Evolutionary conservation across 2,797 vertebrate genomes (phyloP), one percentile per base, ranked within the genome.

Genomic region (Paedocypris micromegethes): DNA sequence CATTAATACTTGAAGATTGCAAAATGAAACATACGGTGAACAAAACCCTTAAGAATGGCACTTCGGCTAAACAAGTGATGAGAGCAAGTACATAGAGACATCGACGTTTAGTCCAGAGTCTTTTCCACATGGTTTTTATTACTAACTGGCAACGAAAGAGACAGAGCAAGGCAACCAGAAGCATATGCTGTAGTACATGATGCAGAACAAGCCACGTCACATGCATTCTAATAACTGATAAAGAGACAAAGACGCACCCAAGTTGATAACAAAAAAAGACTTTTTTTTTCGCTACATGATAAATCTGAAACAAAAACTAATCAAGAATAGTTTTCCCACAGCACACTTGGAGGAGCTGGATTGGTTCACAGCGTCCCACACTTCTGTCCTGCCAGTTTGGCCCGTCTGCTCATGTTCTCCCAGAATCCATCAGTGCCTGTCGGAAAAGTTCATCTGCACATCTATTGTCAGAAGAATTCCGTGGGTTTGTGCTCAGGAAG

Each of bases 191-290:
- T 68, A 64, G 82, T 87, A 88, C 83, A 84, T 77, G 72, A 75
- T 78, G 83, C 84, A 78, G 79, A 80, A 84, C 82, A 82, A 84
- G 81, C 88, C 81, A 79, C 81, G 85, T 87, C 84, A 78, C 82
- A 84, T 86, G 79, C 80, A 68, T 78, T 85, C 84, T 86, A 86
- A 85, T 86, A 88, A 75, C 62, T 58, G 47, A 68, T 58, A 67
- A 39, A 66, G 66, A 77, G 53, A 68, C 57, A 72, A 59, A 72
- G 41, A 72, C 50, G 59, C 48, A 51, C 45, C 41, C 49, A 37
- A 4, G 9, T 7, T 51, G 6, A 6, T 3, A 51, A 41, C 7
- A 40, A 9, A 49, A 46, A 8, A 68, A 46, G 39, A 39, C 62
- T 9, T 40, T 23, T 8, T 2, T 5, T 46, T 60, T 6, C 47